Evolutionary conservation across 2,888 invertebrate genomes (phyloP).

Genomic region (Byasa hedistus): DNA sequence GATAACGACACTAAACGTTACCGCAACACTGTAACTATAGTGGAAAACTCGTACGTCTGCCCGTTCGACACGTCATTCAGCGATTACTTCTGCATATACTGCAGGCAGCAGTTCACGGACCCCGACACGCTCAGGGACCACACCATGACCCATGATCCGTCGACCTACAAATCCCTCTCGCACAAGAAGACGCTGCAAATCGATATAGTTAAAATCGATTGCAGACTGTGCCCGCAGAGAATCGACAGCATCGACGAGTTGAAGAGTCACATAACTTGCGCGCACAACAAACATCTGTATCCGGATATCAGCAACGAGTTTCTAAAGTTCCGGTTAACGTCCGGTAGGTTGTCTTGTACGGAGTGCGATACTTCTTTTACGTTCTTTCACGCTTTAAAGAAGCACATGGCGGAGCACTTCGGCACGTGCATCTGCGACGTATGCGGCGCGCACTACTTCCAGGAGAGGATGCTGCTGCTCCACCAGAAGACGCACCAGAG

Average conservation of each 20-base stretch:
- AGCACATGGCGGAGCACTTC: conserved; percentile 69
- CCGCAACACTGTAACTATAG: conserved; percentile 51
- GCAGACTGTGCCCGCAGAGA: conserved; percentile 53
- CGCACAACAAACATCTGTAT: conserved; percentile 46
- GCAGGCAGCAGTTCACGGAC: conserved; percentile 52
- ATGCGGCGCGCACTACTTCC: conserved; percentile 72
- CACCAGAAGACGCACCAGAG: conserved; percentile 61
- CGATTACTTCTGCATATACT: conserved; percentile 60
- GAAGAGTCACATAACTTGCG: conserved; percentile 48
- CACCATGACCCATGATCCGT: conserved; percentile 56
- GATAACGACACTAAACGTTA: conserved; percentile 44
- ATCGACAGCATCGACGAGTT: conserved; percentile 52
- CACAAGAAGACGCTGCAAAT: conserved; percentile 54
- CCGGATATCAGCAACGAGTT: conserved; percentile 48
- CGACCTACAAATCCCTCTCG: conserved; percentile 48
- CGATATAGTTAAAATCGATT: conserved; percentile 59
- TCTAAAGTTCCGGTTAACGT: conserved; percentile 55
- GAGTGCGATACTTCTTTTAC: conserved; percentile 46
- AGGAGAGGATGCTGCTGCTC: conserved; percentile 63
- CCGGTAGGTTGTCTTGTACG: conserved; percentile 47
- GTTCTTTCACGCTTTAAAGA: conserved; percentile 63
- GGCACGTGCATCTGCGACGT: conserved; percentile 66
- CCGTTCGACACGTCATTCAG: conserved; percentile 64
- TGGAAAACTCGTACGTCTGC: conserved; percentile 62
- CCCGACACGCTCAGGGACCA: conserved; percentile 58